Conservation (phyloP, 2,113 vertebrate genomes). For the Pelecanus crispus region DNA sequence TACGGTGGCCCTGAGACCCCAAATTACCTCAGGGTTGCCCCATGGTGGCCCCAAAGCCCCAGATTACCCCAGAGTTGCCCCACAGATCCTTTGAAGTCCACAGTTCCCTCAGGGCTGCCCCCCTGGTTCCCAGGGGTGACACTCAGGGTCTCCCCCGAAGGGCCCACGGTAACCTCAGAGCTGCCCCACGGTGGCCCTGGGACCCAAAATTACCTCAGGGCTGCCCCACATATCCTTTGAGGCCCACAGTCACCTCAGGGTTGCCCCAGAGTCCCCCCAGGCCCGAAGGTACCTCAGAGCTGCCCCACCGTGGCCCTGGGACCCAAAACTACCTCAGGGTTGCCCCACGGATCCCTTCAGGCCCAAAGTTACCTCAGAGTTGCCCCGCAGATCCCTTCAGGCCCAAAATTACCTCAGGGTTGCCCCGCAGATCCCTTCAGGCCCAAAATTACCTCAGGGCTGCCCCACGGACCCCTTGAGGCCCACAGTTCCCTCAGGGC, state of each 20-base stretch:
- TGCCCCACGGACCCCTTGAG: neutral
- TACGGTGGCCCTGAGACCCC: neutral
- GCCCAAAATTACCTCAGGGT: neutral
- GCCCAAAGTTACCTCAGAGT: no score
- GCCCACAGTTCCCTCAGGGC: neutral
- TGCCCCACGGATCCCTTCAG: no score
- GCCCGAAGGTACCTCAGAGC: no score
- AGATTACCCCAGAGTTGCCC: no score
- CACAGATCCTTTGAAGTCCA: neutral
- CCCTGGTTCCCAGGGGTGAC: no score
- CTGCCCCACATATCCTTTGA: neutral
- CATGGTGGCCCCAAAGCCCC: neutral
- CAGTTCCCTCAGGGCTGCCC: neutral
- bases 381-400: no score
- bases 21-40: neutral
- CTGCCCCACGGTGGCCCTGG: neutral
- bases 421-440: neutral
- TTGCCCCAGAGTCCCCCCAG: no score
- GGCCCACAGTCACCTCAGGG: no score
- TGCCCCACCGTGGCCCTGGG: no score
- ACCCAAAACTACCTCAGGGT: no score
- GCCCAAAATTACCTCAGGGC: neutral
- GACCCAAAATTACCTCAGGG: neutral
- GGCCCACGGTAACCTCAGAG: no score
- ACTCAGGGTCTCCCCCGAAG: no score